Evolutionary conservation across 2,113 vertebrate species (phyloP).

Genomic region (Hassar affinis): DNA sequence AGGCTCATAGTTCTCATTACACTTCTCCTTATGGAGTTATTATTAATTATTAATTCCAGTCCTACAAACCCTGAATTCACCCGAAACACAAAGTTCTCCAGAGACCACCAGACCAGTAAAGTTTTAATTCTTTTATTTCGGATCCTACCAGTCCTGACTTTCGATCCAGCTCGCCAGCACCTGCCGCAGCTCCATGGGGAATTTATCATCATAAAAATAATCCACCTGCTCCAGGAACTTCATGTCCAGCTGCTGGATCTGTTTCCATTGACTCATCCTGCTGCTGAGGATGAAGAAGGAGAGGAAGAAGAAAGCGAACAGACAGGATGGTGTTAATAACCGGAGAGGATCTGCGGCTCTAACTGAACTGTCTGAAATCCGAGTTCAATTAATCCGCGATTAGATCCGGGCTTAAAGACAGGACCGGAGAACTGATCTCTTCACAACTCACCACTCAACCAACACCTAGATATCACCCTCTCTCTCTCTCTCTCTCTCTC

Average conservation of each 20-base stretch:
- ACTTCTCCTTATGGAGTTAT: too few relatives aligned
- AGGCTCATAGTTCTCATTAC: too few relatives aligned
- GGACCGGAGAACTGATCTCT: neutral
- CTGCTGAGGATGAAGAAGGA: constrained; percentile 30
- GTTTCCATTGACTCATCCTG: constrained; percentile 96
- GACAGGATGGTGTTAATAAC: neutral
- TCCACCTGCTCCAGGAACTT: constrained; percentile 95
- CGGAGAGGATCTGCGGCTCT: neutral
- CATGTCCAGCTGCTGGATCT: constrained; percentile 92
- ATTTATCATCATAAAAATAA: constrained; percentile 94
- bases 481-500: neutral
- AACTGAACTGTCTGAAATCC: neutral
- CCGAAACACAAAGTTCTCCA: too few relatives aligned
- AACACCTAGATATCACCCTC: neutral
- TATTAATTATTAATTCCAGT: too few relatives aligned
- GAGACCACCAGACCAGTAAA: too few relatives aligned
- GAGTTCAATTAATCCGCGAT: neutral
- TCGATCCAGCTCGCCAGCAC: constrained; percentile 92
- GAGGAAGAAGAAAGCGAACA: neutral
- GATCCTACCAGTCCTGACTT: constrained; percentile 87
- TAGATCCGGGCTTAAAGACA: neutral
- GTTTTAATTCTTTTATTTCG: too few relatives aligned
- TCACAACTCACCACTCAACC: neutral
- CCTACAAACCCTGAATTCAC: too few relatives aligned
- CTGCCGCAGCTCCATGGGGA: constrained; percentile 95